Evolutionary conservation across 2,888 invertebrate species (phyloP), one percentile per base, ranked within the genome.

Genomic region (Tenthredo mesomela): DNA sequence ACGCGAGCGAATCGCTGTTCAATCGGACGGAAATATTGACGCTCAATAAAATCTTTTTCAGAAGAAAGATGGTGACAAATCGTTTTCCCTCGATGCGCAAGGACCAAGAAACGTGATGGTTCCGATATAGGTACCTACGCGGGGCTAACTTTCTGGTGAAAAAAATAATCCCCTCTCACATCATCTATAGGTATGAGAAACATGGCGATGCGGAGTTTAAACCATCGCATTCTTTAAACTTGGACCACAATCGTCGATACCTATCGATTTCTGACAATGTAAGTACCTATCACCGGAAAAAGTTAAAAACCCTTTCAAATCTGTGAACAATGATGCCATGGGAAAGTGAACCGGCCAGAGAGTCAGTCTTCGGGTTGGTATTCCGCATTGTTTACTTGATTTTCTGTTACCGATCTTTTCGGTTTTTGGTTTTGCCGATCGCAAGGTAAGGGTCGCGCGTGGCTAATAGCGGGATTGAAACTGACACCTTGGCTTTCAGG

Each of bases 361-460:
- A 37, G 77, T 7, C 10, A 37, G 7, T 40, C 29, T 61, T 61
- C 61, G 5, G 9, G 65, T 50, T 29, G 58, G 37, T 80, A 10
- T 37, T 67, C 25, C 70, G 82, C 67, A 67, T 82, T 70, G 82
- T 82, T 82, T 82, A 43, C 71, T 80, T 18, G 37, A n/a, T 9
- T 58, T 77, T 33, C 43, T 40, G 73, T 18, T 37, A 58, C 78
- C 58, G 37, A 80, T 80, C 75, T 21, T 25, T 25, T 29, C 1
- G 25, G 40, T 47, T 78, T 37, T 37, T 37, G 40, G 58, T 54
- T 58, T 78, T 25, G 29, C 87, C 91, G 89, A 89, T 89, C 90
- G 92, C 90, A 91, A 90, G 86, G 78, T 65, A 77, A 86, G 87
- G 85, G 88, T 89, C 89, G 89, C 89, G 89, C 89, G 89, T 89